These are phyloP conservation scores for Penaeus japonicus DNA, from an alignment of 1,140 invertebrate species.

Conservation along the genomic window DNA sequence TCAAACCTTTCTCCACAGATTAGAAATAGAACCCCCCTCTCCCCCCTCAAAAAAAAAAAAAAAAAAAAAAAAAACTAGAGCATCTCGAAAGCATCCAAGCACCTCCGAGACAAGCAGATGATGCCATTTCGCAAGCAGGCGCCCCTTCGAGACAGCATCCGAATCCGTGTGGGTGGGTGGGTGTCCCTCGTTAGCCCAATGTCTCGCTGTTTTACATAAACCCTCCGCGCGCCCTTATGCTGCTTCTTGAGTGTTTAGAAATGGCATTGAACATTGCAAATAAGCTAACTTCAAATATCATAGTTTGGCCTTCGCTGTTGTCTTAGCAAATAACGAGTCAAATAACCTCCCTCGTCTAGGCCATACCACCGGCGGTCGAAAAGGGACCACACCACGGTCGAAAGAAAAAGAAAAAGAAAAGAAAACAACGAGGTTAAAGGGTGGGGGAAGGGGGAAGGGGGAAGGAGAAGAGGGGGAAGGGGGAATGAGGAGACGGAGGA, in stretches of 20 bases:
- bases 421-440: too few species aligned
- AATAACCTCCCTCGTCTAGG: background rate
- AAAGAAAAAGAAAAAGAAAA: too few species aligned
- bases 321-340: conserved; percentile 21
- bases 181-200: background rate
- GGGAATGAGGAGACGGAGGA: background rate
- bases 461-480: background rate
- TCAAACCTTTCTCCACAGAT: too few species aligned
- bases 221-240: background rate
- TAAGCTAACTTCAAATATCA: conserved; percentile 38
- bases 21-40: too few species aligned
- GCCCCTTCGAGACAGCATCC: too few species aligned
- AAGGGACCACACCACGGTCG: too few species aligned
- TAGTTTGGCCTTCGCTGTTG: conserved; percentile 27
- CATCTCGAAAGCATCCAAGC: too few species aligned
- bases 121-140: too few species aligned
- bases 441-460: too few species aligned
- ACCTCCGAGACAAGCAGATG: too few species aligned
- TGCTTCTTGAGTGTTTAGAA: background rate
- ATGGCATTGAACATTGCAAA: conserved; percentile 23
- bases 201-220: background rate
- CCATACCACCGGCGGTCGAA: background rate
- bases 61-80: too few species aligned
- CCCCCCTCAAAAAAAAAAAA: too few species aligned
- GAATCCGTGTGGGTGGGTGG: background rate